A percentile compares a stretch with the other conserved stretches of the same genome.
Evolutionary conservation across 2,797 vertebrate genomes (phyloP).

Genomic region (Botia kubotai): DNA sequence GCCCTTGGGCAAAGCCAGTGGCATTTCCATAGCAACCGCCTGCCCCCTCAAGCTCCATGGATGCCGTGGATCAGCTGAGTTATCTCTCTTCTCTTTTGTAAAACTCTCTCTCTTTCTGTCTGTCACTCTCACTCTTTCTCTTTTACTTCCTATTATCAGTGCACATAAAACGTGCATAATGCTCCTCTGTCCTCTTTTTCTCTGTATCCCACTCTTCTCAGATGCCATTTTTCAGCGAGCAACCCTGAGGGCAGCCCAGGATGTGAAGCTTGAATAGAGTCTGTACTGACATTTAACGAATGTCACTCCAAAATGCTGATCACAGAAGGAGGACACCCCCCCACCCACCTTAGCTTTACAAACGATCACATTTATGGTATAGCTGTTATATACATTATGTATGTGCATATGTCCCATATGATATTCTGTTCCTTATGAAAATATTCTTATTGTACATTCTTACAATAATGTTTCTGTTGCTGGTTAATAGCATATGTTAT

Average conservation of each 20-base stretch:
- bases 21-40: conserved; percentile 79
- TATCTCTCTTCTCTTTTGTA: conserved; percentile 65
- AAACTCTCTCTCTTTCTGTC: conserved; percentile 53
- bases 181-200: conserved; percentile 55
- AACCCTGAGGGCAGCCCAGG: conserved; percentile 55
- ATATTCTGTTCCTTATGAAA: background rate
- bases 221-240: conserved; percentile 53
- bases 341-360: background rate
- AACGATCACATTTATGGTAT: conserved; percentile 7
- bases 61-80: conserved; percentile 77
- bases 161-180: conserved; percentile 63
- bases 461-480: too few relatives aligned
- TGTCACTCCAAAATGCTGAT: conserved; percentile 48
- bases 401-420: background rate
- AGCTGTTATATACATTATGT: background rate
- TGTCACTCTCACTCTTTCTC: conserved; percentile 44
- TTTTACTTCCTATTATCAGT: conserved; percentile 56
- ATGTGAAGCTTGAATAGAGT: conserved; percentile 46
- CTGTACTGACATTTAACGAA: conserved; percentile 35
- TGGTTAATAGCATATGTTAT: too few relatives aligned
- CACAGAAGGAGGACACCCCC: conserved; percentile 19
- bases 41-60: conserved; percentile 76
- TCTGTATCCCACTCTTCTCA: conserved; percentile 54
- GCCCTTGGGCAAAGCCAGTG: conserved; percentile 86
- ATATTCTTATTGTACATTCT: background rate